Percentiles rank a stretch among this genome's conserved stretches.
These are phyloP conservation scores for Oxytorus armatus DNA, from an alignment of 2,888 invertebrate genomes.

Conservation along the genomic window DNA sequence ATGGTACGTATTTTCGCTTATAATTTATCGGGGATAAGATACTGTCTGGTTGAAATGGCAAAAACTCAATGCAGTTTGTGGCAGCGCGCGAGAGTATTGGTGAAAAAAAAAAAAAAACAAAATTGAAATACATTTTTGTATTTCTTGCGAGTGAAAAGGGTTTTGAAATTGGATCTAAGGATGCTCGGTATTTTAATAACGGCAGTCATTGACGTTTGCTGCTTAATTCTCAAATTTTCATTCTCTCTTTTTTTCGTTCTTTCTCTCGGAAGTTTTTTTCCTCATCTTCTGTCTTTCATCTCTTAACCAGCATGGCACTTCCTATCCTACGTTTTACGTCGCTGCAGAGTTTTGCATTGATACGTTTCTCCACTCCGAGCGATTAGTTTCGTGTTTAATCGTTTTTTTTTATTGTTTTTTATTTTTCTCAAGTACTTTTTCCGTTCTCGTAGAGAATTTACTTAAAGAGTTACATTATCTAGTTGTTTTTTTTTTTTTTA, in stretches of 20 bases:
- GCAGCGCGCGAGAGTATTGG: constrained; percentile 23
- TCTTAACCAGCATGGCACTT: constrained; percentile 82
- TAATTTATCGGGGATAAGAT: constrained; percentile 62
- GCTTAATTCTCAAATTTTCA: constrained; percentile 21
- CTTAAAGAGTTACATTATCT: constrained; percentile 55
- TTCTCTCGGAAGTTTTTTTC: constrained; percentile 63
- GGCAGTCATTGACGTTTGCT: constrained; percentile 56
- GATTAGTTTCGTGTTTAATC: constrained; percentile 45
- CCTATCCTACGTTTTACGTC: constrained; percentile 79
- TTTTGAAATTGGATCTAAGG: too few species aligned
- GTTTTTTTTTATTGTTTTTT: constrained; percentile 25
- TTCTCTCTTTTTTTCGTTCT: constrained; percentile 15
- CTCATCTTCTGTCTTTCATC: constrained; percentile 70
- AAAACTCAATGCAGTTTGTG: constrained; percentile 43
- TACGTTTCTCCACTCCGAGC: constrained; percentile 30
- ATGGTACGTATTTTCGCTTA: constrained; percentile 67
- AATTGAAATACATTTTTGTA: constrained; percentile 3
- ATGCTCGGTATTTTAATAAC: constrained; percentile 36
- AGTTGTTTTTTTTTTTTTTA: constrained; percentile 6
- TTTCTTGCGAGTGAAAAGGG: background rate
- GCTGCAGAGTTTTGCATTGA: constrained; percentile 41
- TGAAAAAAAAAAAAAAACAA: constrained; percentile 6
- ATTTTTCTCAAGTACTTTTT: constrained; percentile 67
- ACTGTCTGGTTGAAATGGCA: constrained; percentile 65
- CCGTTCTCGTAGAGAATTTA: constrained; percentile 52